A percentile compares a stretch with the other conserved stretches of the same genome.
Evolutionary conservation across 1,140 invertebrate species (phyloP).

Genomic region (Kradibia gibbosae): DNA sequence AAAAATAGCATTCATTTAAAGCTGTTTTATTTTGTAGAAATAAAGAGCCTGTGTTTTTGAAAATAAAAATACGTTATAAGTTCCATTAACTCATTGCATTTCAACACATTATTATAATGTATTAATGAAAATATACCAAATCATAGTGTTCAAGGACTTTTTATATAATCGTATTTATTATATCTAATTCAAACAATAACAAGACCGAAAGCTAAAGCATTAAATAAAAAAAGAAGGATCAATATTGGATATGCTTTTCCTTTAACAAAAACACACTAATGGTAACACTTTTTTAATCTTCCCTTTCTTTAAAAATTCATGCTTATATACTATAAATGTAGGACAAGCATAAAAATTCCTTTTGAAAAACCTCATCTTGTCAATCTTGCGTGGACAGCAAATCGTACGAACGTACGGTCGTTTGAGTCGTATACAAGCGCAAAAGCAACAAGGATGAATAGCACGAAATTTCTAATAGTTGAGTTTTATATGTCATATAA

Average conservation of each 20-base stretch:
- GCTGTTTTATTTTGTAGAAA: not conserved
- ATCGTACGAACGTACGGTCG: not conserved
- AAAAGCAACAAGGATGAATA: not conserved
- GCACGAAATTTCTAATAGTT: slow-evolving; percentile 5
- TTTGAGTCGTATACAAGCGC: not conserved
- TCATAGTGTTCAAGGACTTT: too few relatives aligned
- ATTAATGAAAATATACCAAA: too few relatives aligned
- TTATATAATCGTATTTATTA: slow-evolving; percentile 12
- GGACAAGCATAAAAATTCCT: slow-evolving; percentile 43
- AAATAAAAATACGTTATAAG: not conserved
- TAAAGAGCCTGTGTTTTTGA: not conserved
- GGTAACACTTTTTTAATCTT: not conserved
- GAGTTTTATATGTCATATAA: too few relatives aligned
- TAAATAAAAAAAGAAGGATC: not conserved
- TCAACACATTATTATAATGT: too few relatives aligned
- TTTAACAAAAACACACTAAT: not conserved
- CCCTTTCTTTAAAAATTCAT: slow-evolving; percentile 18
- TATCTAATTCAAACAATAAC: not conserved
- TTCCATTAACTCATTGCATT: not conserved
- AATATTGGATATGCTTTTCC: not conserved
- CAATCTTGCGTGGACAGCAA: slow-evolving; percentile 30
- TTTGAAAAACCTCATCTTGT: slow-evolving; percentile 40
- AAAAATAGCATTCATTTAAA: too few relatives aligned
- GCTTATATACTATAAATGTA: slow-evolving; percentile 46
- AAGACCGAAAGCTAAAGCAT: not conserved